Evolutionary conservation across 2,888 invertebrate genomes (phyloP).

Genomic region (Urechis unicinctus): DNA sequence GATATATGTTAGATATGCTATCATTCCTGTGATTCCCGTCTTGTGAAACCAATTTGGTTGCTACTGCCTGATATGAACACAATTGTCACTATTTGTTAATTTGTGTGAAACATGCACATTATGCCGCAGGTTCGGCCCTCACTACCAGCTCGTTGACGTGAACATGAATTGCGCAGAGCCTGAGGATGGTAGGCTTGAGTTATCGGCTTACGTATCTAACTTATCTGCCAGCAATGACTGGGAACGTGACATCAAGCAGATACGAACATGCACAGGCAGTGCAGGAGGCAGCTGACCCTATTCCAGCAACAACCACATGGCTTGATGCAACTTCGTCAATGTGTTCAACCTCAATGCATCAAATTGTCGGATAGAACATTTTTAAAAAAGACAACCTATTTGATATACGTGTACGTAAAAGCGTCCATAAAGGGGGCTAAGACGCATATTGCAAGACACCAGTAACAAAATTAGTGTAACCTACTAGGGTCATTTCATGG

Average conservation of each 20-base stretch:
- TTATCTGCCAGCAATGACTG: constrained; percentile 23
- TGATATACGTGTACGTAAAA: too few relatives aligned
- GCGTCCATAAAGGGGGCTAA: too few relatives aligned
- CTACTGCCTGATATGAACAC: too few relatives aligned
- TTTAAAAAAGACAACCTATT: too few relatives aligned
- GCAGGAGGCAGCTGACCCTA: constrained; percentile 24
- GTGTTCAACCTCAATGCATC: constrained; percentile 39
- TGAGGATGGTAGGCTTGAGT: constrained; percentile 50
- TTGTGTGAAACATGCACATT: neutral
- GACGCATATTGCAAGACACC: too few relatives aligned
- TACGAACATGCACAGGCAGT: constrained; percentile 32
- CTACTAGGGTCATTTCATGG: too few relatives aligned
- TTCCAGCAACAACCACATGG: constrained; percentile 45
- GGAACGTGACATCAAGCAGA: constrained; percentile 40
- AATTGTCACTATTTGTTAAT: too few relatives aligned
- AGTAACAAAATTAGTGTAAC: too few relatives aligned
- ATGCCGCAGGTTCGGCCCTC: constrained; percentile 30
- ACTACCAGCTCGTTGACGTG: constrained; percentile 45
- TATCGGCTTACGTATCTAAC: constrained; percentile 39
- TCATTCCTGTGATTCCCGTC: too few relatives aligned
- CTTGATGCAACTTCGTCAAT: constrained; percentile 48
- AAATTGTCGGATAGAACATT: neutral
- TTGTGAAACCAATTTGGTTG: too few relatives aligned
- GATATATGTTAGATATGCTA: neutral
- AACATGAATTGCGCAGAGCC: constrained; percentile 42